Percentiles rank a stretch among this genome's conserved stretches.
These are phyloP conservation scores for Egretta garzetta DNA, from an alignment of 2,113 vertebrate species.

Conservation along the genomic window DNA sequence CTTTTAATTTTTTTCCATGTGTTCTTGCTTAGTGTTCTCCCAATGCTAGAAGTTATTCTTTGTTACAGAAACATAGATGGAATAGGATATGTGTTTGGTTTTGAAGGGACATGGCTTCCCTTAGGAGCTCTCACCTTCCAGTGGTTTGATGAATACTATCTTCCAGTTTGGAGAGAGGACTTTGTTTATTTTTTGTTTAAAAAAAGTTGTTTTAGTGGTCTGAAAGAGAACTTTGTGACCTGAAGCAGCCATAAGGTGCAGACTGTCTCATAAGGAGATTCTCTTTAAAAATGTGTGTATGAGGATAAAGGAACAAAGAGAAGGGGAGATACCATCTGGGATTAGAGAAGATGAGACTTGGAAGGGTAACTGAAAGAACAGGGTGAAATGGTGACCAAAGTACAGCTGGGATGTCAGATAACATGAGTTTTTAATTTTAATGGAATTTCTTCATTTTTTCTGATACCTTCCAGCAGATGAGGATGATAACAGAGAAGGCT, in stretches of 20 bases:
- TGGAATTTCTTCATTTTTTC: not conserved
- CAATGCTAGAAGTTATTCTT: not conserved
- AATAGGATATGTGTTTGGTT: not conserved
- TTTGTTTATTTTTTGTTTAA: not conserved
- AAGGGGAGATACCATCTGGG: not conserved
- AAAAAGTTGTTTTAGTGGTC: not conserved
- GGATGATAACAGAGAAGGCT: not conserved
- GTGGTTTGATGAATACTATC: not conserved
- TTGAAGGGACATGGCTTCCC: not conserved
- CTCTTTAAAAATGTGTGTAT: not conserved
- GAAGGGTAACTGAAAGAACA: not conserved
- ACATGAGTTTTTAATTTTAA: not conserved
- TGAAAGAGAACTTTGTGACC: not conserved
- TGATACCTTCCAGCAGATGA: not conserved
- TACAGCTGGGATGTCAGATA: not conserved
- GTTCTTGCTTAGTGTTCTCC: not conserved
- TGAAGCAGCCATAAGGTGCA: not conserved
- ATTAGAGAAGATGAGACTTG: not conserved
- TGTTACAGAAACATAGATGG: not conserved
- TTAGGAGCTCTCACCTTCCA: not conserved
- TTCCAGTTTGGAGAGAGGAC: not conserved
- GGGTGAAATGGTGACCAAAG: not conserved
- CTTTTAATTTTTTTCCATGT: not conserved
- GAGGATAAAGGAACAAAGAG: not conserved
- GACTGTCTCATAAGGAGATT: not conserved